phyloP scores from a whole-genome alignment of 2,888 invertebrate genomes.

The Synergus gifuensis region DNA sequence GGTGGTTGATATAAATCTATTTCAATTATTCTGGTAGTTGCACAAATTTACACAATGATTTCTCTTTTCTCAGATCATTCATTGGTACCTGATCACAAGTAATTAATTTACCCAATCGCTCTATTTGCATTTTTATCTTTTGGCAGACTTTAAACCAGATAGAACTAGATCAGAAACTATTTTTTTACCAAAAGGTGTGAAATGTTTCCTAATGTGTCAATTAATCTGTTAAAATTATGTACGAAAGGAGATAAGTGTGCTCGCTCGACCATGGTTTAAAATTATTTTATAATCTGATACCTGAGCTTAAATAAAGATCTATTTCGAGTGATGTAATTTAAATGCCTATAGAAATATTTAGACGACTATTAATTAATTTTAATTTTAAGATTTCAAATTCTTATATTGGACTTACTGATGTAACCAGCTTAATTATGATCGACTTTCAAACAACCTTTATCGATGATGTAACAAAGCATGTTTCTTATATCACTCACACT shows the following conservation, averaged over 20 bases:
- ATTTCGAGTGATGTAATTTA: not conserved
- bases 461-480: constrained; percentile 27
- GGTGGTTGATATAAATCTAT: no score
- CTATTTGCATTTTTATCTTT: constrained; percentile 19
- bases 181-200: not conserved
- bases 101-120: constrained; percentile 16
- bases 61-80: constrained; percentile 4
- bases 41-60: not conserved
- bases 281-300: not conserved
- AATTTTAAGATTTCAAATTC: not conserved
- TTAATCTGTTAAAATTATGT: constrained; percentile 4
- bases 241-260: constrained; percentile 9
- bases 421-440: no score
- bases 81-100: constrained; percentile 3
- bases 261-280: not conserved
- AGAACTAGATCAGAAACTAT: constrained; percentile 1
- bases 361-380: no score
- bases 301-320: not conserved
- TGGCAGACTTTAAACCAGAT: not conserved
- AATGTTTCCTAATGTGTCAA: constrained; percentile 3
- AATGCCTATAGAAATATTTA: no score
- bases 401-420: no score
- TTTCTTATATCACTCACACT: constrained; percentile 22
- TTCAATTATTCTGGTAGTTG: not conserved
- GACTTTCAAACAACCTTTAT: not conserved